phyloP scores from a whole-genome alignment of 2,113 vertebrate species.

The Phoenicopterus ruber region DNA sequence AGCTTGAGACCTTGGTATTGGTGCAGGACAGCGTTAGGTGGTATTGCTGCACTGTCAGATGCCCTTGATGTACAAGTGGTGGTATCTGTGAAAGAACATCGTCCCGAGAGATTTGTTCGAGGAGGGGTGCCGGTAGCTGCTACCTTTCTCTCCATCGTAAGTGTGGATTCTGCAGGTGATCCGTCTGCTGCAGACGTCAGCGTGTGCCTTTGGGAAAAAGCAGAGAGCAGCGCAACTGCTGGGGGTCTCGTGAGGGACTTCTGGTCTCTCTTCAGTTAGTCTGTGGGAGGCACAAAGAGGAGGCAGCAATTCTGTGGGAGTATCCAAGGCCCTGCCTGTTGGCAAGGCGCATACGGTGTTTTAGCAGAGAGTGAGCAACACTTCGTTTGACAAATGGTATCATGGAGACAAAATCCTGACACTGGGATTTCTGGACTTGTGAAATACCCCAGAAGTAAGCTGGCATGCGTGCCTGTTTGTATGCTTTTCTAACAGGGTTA shows the following conservation, averaged over 20 bases:
- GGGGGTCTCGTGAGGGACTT: not conserved
- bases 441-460: not conserved
- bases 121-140: not conserved
- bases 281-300: not conserved
- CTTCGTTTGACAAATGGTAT: not conserved
- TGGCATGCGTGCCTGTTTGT: not conserved
- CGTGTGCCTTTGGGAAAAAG: rapidly evolving
- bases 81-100: not conserved
- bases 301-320: not conserved
- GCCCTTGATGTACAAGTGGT: not conserved
- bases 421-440: not conserved
- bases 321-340: not conserved
- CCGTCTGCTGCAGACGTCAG: not conserved
- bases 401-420: not conserved
- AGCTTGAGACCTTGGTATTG: not conserved
- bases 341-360: not conserved
- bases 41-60: not conserved
- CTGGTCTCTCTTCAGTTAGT: not conserved
- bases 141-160: not conserved
- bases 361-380: not conserved
- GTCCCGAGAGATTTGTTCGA: not conserved
- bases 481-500: not conserved
- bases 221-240: not conserved
- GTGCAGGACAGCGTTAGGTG: rapidly evolving
- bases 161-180: not conserved